phyloP scores from a whole-genome alignment of 2,797 vertebrate species.

The Pachyuromys duprasi region DNA sequence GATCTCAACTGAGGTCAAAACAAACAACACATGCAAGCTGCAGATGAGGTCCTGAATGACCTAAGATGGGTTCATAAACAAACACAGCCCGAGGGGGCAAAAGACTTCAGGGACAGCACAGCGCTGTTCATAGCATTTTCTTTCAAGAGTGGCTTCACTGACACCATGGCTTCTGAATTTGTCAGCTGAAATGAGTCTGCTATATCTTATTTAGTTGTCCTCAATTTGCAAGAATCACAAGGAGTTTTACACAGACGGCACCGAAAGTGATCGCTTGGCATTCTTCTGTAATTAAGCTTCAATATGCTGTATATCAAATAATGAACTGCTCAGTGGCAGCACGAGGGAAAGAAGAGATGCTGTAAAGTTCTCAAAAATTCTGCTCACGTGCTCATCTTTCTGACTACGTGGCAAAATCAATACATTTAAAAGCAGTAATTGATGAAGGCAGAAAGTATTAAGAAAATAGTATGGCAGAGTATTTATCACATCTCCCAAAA shows the following conservation, averaged over 20 bases:
- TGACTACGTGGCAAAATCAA: not conserved
- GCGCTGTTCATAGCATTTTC: not conserved
- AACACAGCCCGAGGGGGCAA: not conserved
- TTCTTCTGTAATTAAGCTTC: constrained; percentile 58
- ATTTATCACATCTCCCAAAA: not conserved
- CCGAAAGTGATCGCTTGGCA: constrained; percentile 37
- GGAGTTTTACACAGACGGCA: constrained; percentile 44
- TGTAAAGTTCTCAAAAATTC: not conserved
- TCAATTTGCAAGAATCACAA: constrained; percentile 36
- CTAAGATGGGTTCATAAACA: constrained; percentile 25
- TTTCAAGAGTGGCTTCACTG: constrained; percentile 28
- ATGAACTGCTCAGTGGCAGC: not conserved
- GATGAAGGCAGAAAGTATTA: not conserved
- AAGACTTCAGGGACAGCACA: not conserved
- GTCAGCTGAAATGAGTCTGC: not conserved
- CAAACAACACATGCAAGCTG: not conserved
- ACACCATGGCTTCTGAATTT: not conserved
- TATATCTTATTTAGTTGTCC: not conserved
- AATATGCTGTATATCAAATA: not conserved
- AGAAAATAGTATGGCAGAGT: not conserved
- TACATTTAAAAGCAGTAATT: not conserved
- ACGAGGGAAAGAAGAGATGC: constrained; percentile 23
- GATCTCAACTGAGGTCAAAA: constrained; percentile 7
- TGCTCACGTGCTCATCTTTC: not conserved
- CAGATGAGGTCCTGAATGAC: not conserved